Evolutionary conservation across 2,113 vertebrate species (phyloP).

Genomic region (Crotophaga sulcirostris): DNA sequence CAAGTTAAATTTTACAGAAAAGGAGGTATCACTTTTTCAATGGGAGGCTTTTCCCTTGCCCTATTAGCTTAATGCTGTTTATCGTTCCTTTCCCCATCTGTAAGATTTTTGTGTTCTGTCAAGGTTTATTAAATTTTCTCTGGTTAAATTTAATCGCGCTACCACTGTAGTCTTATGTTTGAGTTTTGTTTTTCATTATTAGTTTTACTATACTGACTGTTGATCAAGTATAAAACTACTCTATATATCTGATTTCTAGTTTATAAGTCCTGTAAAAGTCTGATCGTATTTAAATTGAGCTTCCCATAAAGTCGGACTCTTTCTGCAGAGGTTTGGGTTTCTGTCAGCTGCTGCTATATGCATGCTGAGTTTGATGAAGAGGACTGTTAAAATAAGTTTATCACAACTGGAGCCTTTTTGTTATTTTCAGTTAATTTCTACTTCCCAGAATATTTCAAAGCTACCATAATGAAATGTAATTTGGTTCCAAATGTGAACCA

Average conservation of each 20-base stretch:
- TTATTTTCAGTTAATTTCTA: not conserved
- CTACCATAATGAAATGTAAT: not conserved
- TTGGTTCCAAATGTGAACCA: not conserved
- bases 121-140: not conserved
- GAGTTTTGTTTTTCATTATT: not conserved
- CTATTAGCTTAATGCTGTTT: not conserved
- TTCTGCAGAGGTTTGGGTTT: not conserved
- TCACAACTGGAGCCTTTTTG: not conserved
- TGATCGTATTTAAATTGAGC: not conserved
- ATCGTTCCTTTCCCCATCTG: not conserved
- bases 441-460: not conserved
- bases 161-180: not conserved
- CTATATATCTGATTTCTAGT: not conserved
- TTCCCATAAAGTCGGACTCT: not conserved
- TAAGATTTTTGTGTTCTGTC: not conserved
- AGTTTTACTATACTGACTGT: not conserved
- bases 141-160: not conserved
- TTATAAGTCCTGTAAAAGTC: not conserved
- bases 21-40: not conserved
- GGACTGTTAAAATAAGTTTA: slow-evolving; percentile 1
- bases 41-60: not conserved
- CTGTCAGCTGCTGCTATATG: not conserved
- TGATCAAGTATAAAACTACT: not conserved
- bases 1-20: not conserved
- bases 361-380: not conserved